These are phyloP conservation scores for Chaenodraco wilsoni DNA, from an alignment of 2,797 vertebrate species.

Conservation along the genomic window DNA sequence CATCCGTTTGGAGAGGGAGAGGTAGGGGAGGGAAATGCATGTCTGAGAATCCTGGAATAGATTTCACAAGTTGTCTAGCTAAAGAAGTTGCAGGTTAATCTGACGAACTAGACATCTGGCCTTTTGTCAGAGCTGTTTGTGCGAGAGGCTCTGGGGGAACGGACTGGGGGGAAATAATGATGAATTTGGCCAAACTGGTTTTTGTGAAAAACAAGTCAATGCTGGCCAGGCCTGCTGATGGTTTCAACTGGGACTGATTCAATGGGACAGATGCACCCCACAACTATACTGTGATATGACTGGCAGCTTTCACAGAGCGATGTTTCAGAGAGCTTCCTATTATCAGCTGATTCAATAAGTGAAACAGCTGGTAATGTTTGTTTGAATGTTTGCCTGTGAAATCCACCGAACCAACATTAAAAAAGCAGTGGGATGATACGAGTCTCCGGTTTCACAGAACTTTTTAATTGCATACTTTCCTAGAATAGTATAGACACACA, in stretches of 20 bases:
- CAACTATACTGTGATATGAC: constrained; percentile 30
- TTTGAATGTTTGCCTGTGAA: constrained; percentile 14
- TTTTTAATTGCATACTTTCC: constrained; percentile 52
- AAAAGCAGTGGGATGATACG: constrained; percentile 21
- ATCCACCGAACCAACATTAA: neutral
- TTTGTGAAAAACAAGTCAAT: constrained; percentile 51
- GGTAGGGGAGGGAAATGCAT: constrained; percentile 21
- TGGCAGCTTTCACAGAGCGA: constrained; percentile 33
- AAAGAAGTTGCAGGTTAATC: constrained; percentile 68
- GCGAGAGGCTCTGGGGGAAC: constrained; percentile 47
- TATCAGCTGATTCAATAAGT: constrained; percentile 25
- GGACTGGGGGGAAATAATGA: constrained; percentile 50
- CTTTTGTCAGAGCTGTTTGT: constrained; percentile 68
- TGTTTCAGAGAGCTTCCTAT: constrained; percentile 17
- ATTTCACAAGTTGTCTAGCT: constrained; percentile 62
- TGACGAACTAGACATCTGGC: constrained; percentile 73
- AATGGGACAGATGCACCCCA: constrained; percentile 40
- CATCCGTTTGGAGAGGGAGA: constrained; percentile 37
- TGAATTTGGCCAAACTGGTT: constrained; percentile 44
- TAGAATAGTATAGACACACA: constrained; percentile 16
- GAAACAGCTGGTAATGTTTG: constrained; percentile 15
- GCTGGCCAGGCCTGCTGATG: constrained; percentile 33
- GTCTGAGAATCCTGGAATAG: constrained; percentile 51
- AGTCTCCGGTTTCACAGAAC: constrained; percentile 42
- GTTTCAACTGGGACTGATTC: constrained; percentile 52